phyloP scores from a whole-genome alignment of 2,888 invertebrate species.

The Athrips mouffetella region DNA sequence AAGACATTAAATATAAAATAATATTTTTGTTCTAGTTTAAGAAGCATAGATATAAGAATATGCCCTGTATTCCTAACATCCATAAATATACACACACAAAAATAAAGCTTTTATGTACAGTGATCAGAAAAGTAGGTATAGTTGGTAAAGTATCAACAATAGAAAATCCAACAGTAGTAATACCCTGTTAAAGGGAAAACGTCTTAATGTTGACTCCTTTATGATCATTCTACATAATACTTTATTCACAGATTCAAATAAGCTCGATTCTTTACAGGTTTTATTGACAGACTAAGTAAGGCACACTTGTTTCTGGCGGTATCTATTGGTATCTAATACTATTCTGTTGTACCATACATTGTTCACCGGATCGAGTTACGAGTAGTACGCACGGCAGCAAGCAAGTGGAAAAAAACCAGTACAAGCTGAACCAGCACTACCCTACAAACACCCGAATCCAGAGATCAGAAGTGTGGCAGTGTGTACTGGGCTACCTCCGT shows the following conservation, averaged over 20 bases:
- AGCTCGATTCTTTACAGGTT: background rate
- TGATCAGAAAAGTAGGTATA: background rate
- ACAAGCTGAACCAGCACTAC: no score
- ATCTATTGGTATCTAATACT: background rate
- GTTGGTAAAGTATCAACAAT: no score
- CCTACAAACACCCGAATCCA: no score
- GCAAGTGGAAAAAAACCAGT: no score
- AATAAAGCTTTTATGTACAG: background rate
- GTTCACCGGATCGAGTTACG: no score
- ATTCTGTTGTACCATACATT: no score
- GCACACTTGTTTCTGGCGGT: background rate
- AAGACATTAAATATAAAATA: background rate
- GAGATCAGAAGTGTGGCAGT: no score
- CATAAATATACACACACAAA: background rate
- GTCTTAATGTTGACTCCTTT: no score
- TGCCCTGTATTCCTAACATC: constrained; percentile 1
- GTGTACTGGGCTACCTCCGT: no score
- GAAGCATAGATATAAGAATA: constrained; percentile 3
- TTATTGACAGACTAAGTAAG: constrained; percentile 6
- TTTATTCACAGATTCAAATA: background rate
- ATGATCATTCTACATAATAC: background rate
- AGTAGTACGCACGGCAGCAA: no score
- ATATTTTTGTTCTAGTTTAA: background rate
- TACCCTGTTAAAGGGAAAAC: no score
- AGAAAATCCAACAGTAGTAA: no score